Evolutionary conservation across 2,113 vertebrate genomes (phyloP).

Genomic region (Xenotilapia caudafasciata): DNA sequence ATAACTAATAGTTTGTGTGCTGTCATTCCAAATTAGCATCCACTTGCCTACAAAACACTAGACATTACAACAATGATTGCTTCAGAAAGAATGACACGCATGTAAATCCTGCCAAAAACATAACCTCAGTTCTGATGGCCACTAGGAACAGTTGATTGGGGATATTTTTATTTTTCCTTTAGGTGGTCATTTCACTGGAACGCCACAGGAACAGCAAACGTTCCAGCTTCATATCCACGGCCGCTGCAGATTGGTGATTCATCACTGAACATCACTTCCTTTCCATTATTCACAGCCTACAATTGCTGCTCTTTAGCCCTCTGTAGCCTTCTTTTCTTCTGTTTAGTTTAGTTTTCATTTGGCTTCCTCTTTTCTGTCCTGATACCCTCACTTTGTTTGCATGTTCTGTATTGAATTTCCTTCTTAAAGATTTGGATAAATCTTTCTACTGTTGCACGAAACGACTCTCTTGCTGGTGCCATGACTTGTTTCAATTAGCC

Average conservation of each 20-base stretch:
- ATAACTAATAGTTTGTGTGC: neutral
- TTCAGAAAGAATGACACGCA: neutral
- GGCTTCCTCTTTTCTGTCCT: neutral
- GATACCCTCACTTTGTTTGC: neutral
- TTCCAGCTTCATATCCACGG: neutral
- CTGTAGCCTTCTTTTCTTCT: neutral
- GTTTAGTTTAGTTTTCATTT: neutral
- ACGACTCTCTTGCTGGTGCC: neutral
- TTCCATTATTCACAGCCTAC: neutral
- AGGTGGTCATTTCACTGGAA: neutral
- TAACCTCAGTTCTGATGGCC: neutral
- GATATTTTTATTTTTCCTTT: neutral
- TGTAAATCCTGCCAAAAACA: neutral
- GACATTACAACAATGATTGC: neutral
- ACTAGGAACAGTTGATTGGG: neutral
- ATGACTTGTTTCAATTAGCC: neutral
- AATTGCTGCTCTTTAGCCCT: neutral
- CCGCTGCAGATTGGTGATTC: accelerated
- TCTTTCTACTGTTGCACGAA: neutral
- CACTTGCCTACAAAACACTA: neutral
- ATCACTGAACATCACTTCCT: neutral
- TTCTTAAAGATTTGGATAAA: neutral
- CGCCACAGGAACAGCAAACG: neutral
- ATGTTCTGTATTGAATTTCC: neutral
- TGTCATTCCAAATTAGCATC: neutral